A percentile compares a stretch with the other conserved stretches of the same genome.
Evolutionary conservation across 2,888 invertebrate genomes (phyloP).

Genomic region (Melanchra persicariae): DNA sequence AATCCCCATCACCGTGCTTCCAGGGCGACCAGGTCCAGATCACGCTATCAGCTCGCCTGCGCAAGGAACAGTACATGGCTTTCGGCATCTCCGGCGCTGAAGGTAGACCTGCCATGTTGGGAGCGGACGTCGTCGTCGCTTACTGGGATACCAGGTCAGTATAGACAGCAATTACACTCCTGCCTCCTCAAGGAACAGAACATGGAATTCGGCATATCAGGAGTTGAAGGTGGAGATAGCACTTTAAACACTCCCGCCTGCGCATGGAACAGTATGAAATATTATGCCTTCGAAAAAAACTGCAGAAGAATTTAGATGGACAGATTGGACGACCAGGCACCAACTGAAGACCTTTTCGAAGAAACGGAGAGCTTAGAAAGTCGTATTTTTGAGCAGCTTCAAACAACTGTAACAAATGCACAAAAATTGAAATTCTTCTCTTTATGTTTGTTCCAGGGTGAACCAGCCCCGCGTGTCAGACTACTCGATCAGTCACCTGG

Average conservation of each 20-base stretch:
- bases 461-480: constrained; percentile 94
- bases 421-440: too few species aligned
- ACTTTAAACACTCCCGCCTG: constrained; percentile 96
- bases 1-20: constrained; percentile 36
- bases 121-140: constrained; percentile 96
- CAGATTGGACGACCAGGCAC: too few species aligned
- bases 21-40: constrained; percentile 93
- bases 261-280: too few species aligned
- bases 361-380: too few species aligned
- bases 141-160: constrained; percentile 89
- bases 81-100: constrained; percentile 96
- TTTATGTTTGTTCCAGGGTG: constrained; percentile 65
- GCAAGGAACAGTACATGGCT: constrained; percentile 96
- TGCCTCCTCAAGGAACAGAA: constrained; percentile 96
- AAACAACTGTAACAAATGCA: too few species aligned
- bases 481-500: constrained; percentile 95
- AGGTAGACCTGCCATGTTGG: constrained; percentile 94
- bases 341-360: too few species aligned
- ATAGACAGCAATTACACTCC: constrained; percentile 68
- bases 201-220: constrained; percentile 96
- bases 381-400: too few species aligned
- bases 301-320: too few species aligned
- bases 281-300: too few species aligned
- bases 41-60: constrained; percentile 94
- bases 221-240: constrained; percentile 93